Evolutionary conservation across 1,140 invertebrate species (phyloP).

Genomic region (Lordiphosa mommai): DNA sequence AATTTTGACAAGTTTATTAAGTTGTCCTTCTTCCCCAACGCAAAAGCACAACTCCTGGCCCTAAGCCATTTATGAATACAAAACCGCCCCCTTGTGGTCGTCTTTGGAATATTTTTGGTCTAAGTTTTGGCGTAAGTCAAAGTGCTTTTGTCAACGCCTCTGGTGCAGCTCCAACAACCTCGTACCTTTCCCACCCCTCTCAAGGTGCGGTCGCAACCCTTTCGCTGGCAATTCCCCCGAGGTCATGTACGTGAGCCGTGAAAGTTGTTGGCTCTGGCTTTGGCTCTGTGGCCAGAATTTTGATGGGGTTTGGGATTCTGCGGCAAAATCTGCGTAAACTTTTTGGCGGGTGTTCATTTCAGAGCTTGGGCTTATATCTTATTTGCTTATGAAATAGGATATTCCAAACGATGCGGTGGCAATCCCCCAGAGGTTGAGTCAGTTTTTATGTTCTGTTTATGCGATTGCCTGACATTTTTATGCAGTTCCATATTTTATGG

Average conservation of each 20-base stretch:
- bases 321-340: constrained; percentile 72
- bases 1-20: constrained; percentile 72
- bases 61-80: constrained; percentile 43
- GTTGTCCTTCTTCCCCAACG: constrained; percentile 33
- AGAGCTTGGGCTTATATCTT: constrained; percentile 62
- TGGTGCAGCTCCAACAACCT: neutral
- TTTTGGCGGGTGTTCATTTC: constrained; percentile 36
- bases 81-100: constrained; percentile 31
- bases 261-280: neutral
- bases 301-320: constrained; percentile 55
- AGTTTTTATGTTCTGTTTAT: constrained; percentile 72
- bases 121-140: constrained; percentile 62
- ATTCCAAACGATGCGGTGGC: constrained; percentile 25
- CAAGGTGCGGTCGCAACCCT: constrained; percentile 65
- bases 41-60: neutral
- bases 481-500: no score
- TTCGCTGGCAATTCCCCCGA: constrained; percentile 48
- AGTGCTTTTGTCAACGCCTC: constrained; percentile 56
- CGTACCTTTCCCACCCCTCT: neutral
- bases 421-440: constrained; percentile 15
- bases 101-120: constrained; percentile 59
- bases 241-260: constrained; percentile 44
- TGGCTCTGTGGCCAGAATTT: constrained; percentile 63
- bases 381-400: constrained; percentile 75
- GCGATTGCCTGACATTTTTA: constrained; percentile 68